Evolutionary conservation across 2,888 invertebrate genomes (phyloP).

Genomic region (Isoperla grammatica): DNA sequence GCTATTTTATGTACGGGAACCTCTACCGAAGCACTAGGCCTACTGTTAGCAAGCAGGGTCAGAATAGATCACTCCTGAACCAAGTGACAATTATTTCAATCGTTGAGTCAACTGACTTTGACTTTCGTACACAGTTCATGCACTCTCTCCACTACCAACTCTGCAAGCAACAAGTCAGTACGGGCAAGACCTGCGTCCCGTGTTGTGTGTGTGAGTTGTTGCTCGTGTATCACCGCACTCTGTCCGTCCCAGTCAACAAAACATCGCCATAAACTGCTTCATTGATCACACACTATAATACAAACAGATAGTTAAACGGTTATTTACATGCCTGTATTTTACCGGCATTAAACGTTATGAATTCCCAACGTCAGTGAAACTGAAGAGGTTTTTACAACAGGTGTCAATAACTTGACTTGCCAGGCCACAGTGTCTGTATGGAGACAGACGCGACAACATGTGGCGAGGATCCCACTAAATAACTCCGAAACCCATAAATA

Average conservation of each 20-base stretch:
- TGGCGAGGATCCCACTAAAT: background rate
- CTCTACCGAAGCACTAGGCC: too few species aligned
- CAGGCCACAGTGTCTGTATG: background rate
- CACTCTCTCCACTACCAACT: too few species aligned
- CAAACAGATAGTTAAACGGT: conserved; percentile 27
- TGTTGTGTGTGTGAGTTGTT: too few species aligned
- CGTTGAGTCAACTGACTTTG: too few species aligned
- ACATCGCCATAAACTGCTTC: background rate
- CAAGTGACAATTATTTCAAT: too few species aligned
- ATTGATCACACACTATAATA: conserved; percentile 21
- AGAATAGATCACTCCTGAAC: too few species aligned
- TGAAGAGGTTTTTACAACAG: conserved; percentile 18
- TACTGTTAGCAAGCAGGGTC: too few species aligned
- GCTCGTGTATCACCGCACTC: too few species aligned
- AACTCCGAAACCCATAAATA: conserved; percentile 10
- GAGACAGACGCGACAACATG: conserved; percentile 4
- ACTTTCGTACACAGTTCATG: too few species aligned
- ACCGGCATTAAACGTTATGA: conserved; percentile 6
- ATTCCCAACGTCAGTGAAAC: conserved; percentile 14
- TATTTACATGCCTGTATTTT: conserved; percentile 26
- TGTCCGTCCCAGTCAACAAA: background rate
- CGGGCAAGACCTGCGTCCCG: too few species aligned
- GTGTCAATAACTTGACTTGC: conserved; percentile 20
- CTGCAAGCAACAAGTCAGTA: too few species aligned
- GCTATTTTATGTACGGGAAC: too few species aligned